These are phyloP conservation scores for Florisuga fusca DNA, from an alignment of 2,797 vertebrate genomes.

Conservation along the genomic window DNA sequence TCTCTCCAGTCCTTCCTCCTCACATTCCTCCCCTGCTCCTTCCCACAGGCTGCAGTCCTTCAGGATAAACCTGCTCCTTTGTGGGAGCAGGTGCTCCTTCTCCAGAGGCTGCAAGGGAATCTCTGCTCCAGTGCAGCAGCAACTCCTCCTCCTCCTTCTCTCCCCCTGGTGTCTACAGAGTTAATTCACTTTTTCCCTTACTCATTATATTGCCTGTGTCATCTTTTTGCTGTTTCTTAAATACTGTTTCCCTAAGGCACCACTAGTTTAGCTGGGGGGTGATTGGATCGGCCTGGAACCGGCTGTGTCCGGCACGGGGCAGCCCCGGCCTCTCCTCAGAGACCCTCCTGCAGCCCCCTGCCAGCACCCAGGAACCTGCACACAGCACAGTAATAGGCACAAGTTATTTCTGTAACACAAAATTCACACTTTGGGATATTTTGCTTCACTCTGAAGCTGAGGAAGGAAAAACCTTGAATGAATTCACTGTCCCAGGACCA, in stretches of 20 bases:
- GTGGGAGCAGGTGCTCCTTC: too few species aligned
- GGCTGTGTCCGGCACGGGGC: fast-evolving
- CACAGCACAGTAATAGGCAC: fast-evolving
- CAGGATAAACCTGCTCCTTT: background rate
- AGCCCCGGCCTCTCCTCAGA: background rate
- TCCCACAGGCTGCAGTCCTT: background rate
- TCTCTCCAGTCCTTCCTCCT: background rate
- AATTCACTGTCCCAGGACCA: background rate
- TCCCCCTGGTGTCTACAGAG: background rate
- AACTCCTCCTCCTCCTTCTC: background rate
- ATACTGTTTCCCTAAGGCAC: fast-evolving
- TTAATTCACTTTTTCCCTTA: background rate
- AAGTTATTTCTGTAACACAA: background rate
- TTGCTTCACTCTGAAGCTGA: background rate
- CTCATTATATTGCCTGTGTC: background rate
- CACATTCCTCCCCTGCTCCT: background rate
- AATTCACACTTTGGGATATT: background rate
- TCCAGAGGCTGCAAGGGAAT: background rate
- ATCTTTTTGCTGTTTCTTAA: background rate
- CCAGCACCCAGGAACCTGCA: fast-evolving
- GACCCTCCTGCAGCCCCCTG: background rate
- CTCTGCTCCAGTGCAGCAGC: background rate
- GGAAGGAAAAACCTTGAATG: background rate
- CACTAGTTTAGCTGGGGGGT: fast-evolving
- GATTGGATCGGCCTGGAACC: background rate